A percentile compares a stretch with the other conserved stretches of the same genome.
Conservation (phyloP, 1,140 invertebrate genomes). For the Halyomorpha halys region DNA sequence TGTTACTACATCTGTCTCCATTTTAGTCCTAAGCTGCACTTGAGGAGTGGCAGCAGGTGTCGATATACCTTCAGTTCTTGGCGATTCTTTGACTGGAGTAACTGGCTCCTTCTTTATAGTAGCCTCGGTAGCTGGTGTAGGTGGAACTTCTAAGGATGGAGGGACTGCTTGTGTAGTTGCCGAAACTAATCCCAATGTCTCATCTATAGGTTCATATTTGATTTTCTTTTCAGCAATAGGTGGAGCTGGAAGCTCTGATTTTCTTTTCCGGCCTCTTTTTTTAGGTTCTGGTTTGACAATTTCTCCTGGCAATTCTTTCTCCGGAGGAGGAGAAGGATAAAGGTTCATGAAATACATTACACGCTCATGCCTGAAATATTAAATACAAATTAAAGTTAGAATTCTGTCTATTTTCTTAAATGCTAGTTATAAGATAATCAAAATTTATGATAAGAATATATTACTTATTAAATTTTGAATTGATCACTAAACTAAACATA, state of each 20-base stretch:
- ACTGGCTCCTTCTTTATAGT: background rate
- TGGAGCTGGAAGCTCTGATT: background rate
- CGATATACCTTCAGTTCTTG: too few species aligned
- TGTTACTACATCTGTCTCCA: too few species aligned
- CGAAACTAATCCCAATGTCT: background rate
- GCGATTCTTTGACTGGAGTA: background rate
- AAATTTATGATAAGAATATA: too few species aligned
- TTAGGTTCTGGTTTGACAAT: background rate
- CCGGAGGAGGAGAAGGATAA: background rate
- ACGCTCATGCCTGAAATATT: slow-evolving; percentile 4
- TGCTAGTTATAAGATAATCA: too few species aligned
- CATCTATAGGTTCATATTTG: background rate
- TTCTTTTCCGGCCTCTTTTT: slow-evolving; percentile 1
- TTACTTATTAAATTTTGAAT: too few species aligned
- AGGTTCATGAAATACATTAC: background rate
- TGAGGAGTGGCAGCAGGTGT: too few species aligned
- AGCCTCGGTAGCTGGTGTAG: too few species aligned
- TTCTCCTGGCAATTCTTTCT: background rate
- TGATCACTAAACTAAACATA: too few species aligned
- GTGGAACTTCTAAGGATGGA: too few species aligned
- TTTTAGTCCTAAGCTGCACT: too few species aligned
- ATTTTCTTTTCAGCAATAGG: background rate
- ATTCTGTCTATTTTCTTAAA: too few species aligned
- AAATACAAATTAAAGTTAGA: background rate
- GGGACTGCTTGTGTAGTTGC: background rate